Evolutionary conservation across 2,888 invertebrate genomes (phyloP).

Genomic region (Philereme vetulata): DNA sequence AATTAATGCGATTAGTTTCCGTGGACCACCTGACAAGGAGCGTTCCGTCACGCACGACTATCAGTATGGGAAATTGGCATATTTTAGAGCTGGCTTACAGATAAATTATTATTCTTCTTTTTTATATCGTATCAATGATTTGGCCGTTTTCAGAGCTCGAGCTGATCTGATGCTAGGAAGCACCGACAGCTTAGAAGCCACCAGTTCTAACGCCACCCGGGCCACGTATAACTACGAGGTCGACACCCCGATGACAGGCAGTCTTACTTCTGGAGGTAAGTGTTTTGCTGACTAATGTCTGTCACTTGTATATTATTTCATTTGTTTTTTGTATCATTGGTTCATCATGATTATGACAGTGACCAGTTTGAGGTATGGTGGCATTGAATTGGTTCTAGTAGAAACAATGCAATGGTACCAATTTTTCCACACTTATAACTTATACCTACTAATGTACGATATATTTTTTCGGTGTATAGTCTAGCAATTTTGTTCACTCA

Average conservation of each 20-base stretch:
- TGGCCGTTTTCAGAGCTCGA: conserved; percentile 55
- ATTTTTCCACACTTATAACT: too few species aligned
- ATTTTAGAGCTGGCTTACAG: too few species aligned
- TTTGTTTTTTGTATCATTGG: neutral
- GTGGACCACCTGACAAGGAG: too few species aligned
- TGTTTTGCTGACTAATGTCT: conserved; percentile 4
- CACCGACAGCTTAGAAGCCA: conserved; percentile 89
- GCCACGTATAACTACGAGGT: conserved; percentile 93
- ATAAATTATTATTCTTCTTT: too few species aligned
- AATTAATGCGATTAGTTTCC: too few species aligned
- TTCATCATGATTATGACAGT: neutral
- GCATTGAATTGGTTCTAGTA: too few species aligned
- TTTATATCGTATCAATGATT: too few species aligned
- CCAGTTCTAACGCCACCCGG: conserved; percentile 91
- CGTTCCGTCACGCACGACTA: too few species aligned
- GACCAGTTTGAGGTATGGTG: too few species aligned
- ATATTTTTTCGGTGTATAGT: neutral
- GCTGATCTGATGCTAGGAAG: conserved; percentile 85
- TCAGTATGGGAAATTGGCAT: too few species aligned
- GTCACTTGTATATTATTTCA: neutral
- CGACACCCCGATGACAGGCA: conserved; percentile 93
- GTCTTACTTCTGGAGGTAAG: conserved; percentile 88
- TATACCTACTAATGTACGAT: too few species aligned
- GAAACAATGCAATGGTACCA: too few species aligned
- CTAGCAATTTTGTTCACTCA: neutral